Base-by-base conservation (phyloP, 2,797 vertebrate species). In the Coracias cyanogaster region DNA sequence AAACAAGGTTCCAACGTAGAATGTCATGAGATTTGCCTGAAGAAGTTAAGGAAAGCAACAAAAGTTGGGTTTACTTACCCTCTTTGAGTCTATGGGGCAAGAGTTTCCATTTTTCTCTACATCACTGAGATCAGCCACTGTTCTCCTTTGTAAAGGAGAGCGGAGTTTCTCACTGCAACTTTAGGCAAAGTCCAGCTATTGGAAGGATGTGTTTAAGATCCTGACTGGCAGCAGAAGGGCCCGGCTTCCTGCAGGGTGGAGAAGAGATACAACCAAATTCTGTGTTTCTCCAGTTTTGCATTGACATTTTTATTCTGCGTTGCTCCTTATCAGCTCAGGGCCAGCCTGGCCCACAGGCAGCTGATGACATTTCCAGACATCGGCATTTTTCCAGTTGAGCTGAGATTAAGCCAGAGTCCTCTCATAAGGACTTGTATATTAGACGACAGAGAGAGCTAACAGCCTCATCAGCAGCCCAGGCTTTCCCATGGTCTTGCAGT, bases 281-380 rank as follows among this genome's bases (percentile, higher is more conserved):
- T 26, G 12, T 64, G 37, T 45, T 91, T 80, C 74, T 82, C 84
- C 60, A 82, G 33, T 77, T 92, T 58, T 55, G 64, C 60, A 87
- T n/a, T 97, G 96, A 96, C 94, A 92, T 95, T 97, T 95, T 86
- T 90, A 78, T 91, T 94, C 54, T n/a, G 19, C 2, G 0, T 78
- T 90, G 70, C 70, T 95, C 73, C 87, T 93, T 96, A 95, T 94
- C 94, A 95, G 95, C 88, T 95, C 49, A 76, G 92, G 85, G 95
- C 69, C 93, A 94, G 92, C 25, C 79, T 92, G 76, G 91, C 89
- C 82, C 91, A 93, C 82, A 87, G 69, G 82, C 94, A 95, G 91
- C 91, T 92, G 94, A 94, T 93, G 92, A 95, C 94, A 96, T 96
- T 95, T 92, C 74, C 25, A 61, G 67, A 86, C 55, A 41, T 66